A percentile compares a stretch with the other conserved stretches of the same genome.
phyloP scores from a whole-genome alignment of 30 jellyfish, hydroid and myxozoan genomes.

The Cassiopea andromeda region DNA sequence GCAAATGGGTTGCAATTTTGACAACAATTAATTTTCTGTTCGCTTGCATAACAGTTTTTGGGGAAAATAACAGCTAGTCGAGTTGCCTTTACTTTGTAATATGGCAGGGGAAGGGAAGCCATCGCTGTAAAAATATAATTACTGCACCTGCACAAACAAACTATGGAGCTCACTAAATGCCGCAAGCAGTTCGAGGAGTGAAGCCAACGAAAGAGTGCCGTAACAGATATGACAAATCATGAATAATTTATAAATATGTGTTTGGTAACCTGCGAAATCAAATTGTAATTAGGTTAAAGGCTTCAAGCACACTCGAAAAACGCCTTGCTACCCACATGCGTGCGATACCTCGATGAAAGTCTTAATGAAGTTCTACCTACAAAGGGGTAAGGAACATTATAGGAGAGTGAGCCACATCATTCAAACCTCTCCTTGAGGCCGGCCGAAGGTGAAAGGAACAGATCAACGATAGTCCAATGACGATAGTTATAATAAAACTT shows the following conservation, averaged over 20 bases:
- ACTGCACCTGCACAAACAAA: neutral
- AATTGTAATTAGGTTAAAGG: neutral
- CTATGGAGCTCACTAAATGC: neutral
- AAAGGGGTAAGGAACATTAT: no score
- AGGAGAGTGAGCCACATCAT: no score
- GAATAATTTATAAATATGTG: neutral
- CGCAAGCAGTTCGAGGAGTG: neutral
- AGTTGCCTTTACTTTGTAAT: neutral
- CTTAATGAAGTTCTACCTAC: no score
- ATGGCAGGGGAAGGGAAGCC: neutral
- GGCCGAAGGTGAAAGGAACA: no score
- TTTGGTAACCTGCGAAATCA: constrained; percentile 22
- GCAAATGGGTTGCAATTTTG: neutral
- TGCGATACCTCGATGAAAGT: neutral
- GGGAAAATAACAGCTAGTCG: neutral
- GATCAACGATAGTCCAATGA: no score
- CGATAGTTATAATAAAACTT: no score
- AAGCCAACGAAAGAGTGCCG: neutral
- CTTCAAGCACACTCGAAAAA: neutral
- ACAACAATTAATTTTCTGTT: neutral
- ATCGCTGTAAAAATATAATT: neutral
- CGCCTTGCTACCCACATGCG: neutral
- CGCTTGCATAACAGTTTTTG: neutral
- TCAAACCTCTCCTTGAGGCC: no score
- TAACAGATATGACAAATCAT: neutral